phyloP scores from a whole-genome alignment of 2,888 invertebrate genomes.

The Scelioninae gen. 1 region DNA sequence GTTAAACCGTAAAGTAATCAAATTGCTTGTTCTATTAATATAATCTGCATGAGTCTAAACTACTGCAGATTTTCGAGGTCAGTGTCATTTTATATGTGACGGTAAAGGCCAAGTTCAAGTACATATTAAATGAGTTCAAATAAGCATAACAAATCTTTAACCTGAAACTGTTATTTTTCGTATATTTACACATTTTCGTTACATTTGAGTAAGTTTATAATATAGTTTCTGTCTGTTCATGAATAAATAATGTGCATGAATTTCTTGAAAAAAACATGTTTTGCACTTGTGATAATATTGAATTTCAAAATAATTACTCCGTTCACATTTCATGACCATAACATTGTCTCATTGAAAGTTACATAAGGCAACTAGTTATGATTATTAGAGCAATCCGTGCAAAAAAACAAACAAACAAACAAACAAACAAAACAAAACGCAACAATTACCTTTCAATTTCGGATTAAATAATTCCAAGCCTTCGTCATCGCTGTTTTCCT shows the following conservation, averaged over 20 bases:
- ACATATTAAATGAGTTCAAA: constrained; percentile 22
- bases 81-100: constrained; percentile 25
- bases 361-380: background rate
- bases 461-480: constrained; percentile 69
- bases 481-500: constrained; percentile 47
- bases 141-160: constrained; percentile 1
- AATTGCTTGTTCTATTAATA: background rate
- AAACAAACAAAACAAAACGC: constrained; percentile 75
- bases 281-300: background rate
- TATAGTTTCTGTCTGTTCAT: too few relatives aligned
- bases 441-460: constrained; percentile 24
- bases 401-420: too few relatives aligned
- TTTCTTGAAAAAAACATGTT: background rate
- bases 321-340: background rate
- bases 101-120: constrained; percentile 36
- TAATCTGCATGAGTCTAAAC: background rate
- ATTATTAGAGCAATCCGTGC: background rate
- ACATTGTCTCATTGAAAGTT: too few relatives aligned
- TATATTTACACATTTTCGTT: too few relatives aligned
- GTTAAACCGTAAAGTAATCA: constrained; percentile 1
- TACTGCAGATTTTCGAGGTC: constrained; percentile 12
- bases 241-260: too few relatives aligned
- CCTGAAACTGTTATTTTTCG: background rate
- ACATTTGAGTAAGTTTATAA: too few relatives aligned
- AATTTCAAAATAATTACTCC: background rate